phyloP scores from a whole-genome alignment of 2,888 invertebrate species.

The Odontocerum albicorne region DNA sequence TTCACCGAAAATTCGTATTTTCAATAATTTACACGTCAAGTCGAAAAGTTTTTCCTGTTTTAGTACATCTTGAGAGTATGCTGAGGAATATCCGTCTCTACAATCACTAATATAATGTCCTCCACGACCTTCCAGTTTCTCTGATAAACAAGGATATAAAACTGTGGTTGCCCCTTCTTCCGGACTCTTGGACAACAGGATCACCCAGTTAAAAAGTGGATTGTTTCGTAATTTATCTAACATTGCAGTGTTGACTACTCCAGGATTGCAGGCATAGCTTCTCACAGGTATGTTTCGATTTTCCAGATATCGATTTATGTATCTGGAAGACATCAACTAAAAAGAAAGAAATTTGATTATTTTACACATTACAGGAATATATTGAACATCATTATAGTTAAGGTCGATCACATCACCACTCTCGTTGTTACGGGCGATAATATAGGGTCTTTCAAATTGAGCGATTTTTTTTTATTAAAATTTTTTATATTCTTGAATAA shows the following conservation, averaged over 20 bases:
- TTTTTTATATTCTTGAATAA: too few relatives aligned
- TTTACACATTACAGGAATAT: too few relatives aligned
- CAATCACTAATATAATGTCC: constrained; percentile 85
- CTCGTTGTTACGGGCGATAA: too few relatives aligned
- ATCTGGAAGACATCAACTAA: constrained; percentile 17
- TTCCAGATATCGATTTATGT: background rate
- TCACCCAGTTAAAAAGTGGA: constrained; percentile 41
- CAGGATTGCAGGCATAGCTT: constrained; percentile 9
- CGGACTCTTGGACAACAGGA: constrained; percentile 75
- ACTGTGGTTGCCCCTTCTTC: constrained; percentile 79
- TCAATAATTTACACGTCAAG: constrained; percentile 5
- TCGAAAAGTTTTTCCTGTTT: constrained; percentile 70
- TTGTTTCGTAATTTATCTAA: background rate
- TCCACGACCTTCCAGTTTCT: constrained; percentile 70
- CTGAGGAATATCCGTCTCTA: constrained; percentile 57
- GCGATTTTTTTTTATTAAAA: too few relatives aligned
- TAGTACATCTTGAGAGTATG: constrained; percentile 58
- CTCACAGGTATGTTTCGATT: background rate
- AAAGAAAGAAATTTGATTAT: background rate
- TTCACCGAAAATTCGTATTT: constrained; percentile 16
- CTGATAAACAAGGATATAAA: constrained; percentile 73
- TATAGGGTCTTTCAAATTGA: too few relatives aligned
- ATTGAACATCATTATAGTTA: too few relatives aligned
- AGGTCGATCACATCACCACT: too few relatives aligned
- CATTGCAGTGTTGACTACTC: constrained; percentile 15